A percentile compares a stretch with the other conserved stretches of the same genome.
These are phyloP conservation scores for Hyalella azteca DNA, from an alignment of 2,888 invertebrate species.

Conservation along the genomic window DNA sequence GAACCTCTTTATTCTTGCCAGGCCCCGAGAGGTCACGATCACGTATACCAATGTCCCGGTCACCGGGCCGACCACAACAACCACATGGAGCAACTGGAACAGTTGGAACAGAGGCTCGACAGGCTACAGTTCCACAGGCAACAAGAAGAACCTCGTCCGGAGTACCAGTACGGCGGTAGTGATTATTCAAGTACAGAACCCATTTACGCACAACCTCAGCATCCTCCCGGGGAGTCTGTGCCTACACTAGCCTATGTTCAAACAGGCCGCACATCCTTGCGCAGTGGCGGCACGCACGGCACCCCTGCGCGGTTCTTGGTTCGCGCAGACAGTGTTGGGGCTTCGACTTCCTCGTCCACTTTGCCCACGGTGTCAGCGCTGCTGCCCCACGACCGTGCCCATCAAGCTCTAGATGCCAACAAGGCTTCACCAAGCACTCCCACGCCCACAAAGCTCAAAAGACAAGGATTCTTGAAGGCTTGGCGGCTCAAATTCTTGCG, in stretches of 20 bases:
- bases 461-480: slow-evolving; percentile 51
- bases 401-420: slow-evolving; percentile 36
- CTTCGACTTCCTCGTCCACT: slow-evolving; percentile 54
- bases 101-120: slow-evolving; percentile 37
- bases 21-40: slow-evolving; percentile 57
- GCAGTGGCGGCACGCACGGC: slow-evolving; percentile 40
- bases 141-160: slow-evolving; percentile 46
- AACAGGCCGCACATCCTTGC: slow-evolving; percentile 43
- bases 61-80: slow-evolving; percentile 47
- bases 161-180: slow-evolving; percentile 56
- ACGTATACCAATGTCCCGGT: slow-evolving; percentile 57
- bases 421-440: slow-evolving; percentile 48
- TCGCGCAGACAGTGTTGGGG: slow-evolving; percentile 50
- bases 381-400: slow-evolving; percentile 50
- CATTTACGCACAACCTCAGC: slow-evolving; percentile 57
- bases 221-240: slow-evolving; percentile 46
- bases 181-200: slow-evolving; percentile 58
- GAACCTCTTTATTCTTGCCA: slow-evolving; percentile 56
- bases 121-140: slow-evolving; percentile 21
- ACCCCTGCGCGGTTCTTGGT: slow-evolving; percentile 52
- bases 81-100: slow-evolving; percentile 39
- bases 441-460: slow-evolving; percentile 55
- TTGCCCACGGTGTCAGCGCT: slow-evolving; percentile 57
- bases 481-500: slow-evolving; percentile 55
- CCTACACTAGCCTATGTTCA: slow-evolving; percentile 39